Evolutionary conservation across 2,888 invertebrate genomes (phyloP), one percentile per base, ranked within the genome.

Genomic region (Rambutsinella grinnellia): DNA sequence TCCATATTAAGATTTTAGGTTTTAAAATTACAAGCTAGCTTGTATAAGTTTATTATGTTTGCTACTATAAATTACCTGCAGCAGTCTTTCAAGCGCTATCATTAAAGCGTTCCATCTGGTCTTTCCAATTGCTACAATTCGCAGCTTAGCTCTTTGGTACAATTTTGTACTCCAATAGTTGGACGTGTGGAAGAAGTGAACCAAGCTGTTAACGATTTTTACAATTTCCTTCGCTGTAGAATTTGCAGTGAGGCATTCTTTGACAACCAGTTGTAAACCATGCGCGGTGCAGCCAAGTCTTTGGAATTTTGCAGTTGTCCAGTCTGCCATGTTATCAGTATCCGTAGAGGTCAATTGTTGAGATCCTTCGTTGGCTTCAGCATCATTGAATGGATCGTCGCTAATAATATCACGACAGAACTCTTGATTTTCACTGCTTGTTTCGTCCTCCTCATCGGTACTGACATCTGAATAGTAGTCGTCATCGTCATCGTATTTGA

Each of bases 261-360:
- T 66, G 1, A 66, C 13, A 3, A 66, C 66, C 13, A 66, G 46
- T 24, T 66, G 66, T n/a, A 66, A 19, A 1, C 44, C 66, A 66
- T 66, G 66, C 1, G 66, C 54, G 1, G 23, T 17, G n/a, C 66
- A 66, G 3, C 66, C 66, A 2, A 66, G 13, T 56, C 66, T 3
- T 1, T 36, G 6, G 23, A 56, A 66, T 2, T 19, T n/a, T 0
- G 66, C 44, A 2, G 15, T 6, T 3, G 8, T 44, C 66, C 66
- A 66, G 24, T 66, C 56, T 1, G 3, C 15, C 1, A 3, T 2
- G 15, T 2, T n/a, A 2, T 28, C 23, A 5, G 54, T 2, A 3
- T 17, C 54, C 13, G n/a, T n/a, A n/a, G n/a, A n/a, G n/a, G n/a
- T n/a, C n/a, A n/a, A n/a, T n/a, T 65, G 36, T n/a, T 54, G 23